Evolutionary conservation across 2,888 invertebrate species (phyloP).

Genomic region (Melipona bicolor): DNA sequence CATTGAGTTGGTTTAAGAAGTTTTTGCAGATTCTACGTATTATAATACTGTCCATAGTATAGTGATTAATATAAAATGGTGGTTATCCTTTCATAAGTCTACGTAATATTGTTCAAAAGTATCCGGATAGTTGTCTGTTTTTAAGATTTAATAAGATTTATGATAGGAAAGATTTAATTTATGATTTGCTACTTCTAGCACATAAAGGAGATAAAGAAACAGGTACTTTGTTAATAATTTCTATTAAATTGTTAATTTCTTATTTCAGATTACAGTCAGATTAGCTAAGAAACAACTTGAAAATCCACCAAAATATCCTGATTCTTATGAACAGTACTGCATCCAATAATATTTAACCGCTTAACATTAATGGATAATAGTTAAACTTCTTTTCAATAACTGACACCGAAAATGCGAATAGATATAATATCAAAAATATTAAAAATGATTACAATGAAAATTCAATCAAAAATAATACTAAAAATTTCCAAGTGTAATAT

Average conservation of each 20-base stretch:
- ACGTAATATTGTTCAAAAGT: not conserved
- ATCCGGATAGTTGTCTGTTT: not conserved
- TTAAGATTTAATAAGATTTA: not conserved
- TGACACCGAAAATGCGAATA: not conserved
- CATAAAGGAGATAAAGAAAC: not conserved
- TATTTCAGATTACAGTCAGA: not conserved
- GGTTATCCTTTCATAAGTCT: not conserved
- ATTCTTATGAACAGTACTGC: not conserved
- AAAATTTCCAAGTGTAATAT: not conserved
- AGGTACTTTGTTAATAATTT: not conserved
- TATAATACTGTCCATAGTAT: not conserved
- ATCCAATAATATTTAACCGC: not conserved
- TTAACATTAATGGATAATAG: not conserved
- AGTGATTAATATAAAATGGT: not conserved
- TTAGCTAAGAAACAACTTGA: not conserved
- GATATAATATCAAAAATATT: not conserved
- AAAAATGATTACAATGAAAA: not conserved
- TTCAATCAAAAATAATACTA: no score
- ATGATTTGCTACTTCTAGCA: not conserved
- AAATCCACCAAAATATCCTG: not conserved
- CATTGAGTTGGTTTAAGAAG: not conserved
- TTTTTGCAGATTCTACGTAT: not conserved
- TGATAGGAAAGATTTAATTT: not conserved
- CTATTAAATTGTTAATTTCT: not conserved
- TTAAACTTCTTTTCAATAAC: no score